Conservation (phyloP, 1,140 invertebrate species). For the Nebria ingens region DNA sequence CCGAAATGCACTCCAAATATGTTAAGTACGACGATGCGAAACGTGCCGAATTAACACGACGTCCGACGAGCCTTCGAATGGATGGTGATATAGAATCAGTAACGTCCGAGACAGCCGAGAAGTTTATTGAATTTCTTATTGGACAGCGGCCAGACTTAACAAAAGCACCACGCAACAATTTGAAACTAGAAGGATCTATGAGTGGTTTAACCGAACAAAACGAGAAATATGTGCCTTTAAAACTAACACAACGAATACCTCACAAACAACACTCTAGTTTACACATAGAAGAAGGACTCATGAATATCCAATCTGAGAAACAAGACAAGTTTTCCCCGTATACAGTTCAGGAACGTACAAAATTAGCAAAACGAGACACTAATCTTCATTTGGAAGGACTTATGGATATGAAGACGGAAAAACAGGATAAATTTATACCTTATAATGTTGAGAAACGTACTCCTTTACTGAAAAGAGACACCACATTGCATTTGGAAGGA, state of each 20-base stretch:
- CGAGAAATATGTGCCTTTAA: conserved; percentile 39
- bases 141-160: conserved; percentile 23
- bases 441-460: conserved; percentile 26
- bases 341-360: conserved; percentile 17
- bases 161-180: conserved; percentile 33
- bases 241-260: conserved; percentile 21
- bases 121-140: conserved; percentile 39
- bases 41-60: conserved; percentile 33
- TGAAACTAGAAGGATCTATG: conserved; percentile 43
- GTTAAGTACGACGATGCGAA: conserved; percentile 36
- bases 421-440: conserved; percentile 39
- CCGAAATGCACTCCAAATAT: conserved; percentile 27
- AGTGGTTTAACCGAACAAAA: conserved; percentile 38
- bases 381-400: conserved; percentile 41
- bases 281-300: conserved; percentile 39
- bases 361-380: conserved; percentile 29
- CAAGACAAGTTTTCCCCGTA: conserved; percentile 38
- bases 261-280: conserved; percentile 31
- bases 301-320: conserved; percentile 37
- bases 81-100: conserved; percentile 40
- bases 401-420: conserved; percentile 39
- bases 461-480: conserved; percentile 17
- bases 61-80: conserved; percentile 38
- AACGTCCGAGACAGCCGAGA: conserved; percentile 39
- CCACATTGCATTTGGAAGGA: conserved; percentile 32